Conservation (phyloP, 2,113 vertebrate genomes). For the Tretioscincus oriximinensis region DNA sequence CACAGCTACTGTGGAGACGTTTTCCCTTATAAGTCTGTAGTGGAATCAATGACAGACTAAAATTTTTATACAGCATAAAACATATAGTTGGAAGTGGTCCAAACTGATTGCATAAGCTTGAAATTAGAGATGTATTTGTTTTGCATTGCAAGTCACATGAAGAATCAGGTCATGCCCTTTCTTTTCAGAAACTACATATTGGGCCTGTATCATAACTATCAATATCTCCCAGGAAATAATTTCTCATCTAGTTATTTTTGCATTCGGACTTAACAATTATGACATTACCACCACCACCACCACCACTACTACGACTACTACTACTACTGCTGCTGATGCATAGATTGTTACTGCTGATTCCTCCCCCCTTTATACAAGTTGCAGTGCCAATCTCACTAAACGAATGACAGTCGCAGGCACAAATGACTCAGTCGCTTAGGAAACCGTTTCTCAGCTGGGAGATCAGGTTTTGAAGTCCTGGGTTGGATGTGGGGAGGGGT, state of each 20-base stretch:
- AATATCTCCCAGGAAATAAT: background rate
- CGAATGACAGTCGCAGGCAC: too few species aligned
- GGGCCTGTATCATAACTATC: too few species aligned
- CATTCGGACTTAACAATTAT: background rate
- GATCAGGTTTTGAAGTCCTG: too few species aligned
- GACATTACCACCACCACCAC: too few species aligned
- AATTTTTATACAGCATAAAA: background rate
- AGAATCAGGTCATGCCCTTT: background rate
- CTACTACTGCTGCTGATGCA: background rate
- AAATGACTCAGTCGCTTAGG: too few species aligned
- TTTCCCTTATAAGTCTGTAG: constrained; percentile 52
- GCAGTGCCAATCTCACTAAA: background rate
- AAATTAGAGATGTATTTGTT: background rate
- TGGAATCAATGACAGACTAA: constrained; percentile 64
- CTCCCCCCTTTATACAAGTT: background rate
- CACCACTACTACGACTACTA: too few species aligned
- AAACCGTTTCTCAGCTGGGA: too few species aligned
- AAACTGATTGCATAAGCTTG: fast-evolving
- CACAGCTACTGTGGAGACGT: constrained; percentile 57
- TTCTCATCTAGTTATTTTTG: background rate
- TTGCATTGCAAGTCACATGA: background rate
- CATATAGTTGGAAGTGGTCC: background rate
- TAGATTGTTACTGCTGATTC: background rate
- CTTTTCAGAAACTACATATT: background rate
- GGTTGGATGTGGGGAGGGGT: too few species aligned